Evolutionary conservation across 2,113 vertebrate species (phyloP).

Genomic region (Vulpes vulpes): DNA sequence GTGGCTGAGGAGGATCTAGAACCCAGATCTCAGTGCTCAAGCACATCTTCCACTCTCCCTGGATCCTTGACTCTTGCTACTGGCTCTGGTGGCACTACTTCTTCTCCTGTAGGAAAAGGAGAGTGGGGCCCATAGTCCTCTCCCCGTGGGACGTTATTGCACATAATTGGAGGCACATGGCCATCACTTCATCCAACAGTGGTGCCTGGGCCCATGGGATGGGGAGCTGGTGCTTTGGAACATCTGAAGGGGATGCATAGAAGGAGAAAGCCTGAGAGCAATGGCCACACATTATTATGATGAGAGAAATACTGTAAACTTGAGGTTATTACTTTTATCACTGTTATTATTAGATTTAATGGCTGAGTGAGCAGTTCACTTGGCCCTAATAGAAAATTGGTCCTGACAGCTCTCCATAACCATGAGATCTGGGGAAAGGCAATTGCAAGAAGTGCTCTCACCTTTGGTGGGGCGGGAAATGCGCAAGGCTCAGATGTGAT

Average conservation of each 20-base stretch:
- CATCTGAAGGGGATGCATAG: neutral
- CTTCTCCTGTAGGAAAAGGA: neutral
- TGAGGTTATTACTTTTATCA: conserved; percentile 39
- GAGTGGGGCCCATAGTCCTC: rapidly evolving
- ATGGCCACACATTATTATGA: neutral
- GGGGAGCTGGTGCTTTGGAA: neutral
- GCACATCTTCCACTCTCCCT: neutral
- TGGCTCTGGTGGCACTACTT: no score
- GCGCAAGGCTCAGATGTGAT: neutral
- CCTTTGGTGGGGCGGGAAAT: conserved; percentile 64
- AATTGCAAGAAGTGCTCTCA: conserved; percentile 67
- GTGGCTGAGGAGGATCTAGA: neutral
- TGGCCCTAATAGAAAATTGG: conserved; percentile 69
- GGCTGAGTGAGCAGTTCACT: conserved; percentile 82
- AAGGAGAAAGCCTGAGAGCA: neutral
- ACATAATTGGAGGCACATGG: neutral
- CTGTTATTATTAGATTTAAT: conserved; percentile 83
- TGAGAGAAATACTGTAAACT: conserved; percentile 22
- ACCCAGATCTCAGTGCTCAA: neutral
- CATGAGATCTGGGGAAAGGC: conserved; percentile 71
- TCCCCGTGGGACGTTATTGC: rapidly evolving
- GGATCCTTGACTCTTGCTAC: neutral
- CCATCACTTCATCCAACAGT: no score
- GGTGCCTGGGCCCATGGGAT: neutral
- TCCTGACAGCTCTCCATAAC: conserved; percentile 69